Evolutionary conservation across 2,888 invertebrate species (phyloP).

Genomic region (Tanypteryx hageni): DNA sequence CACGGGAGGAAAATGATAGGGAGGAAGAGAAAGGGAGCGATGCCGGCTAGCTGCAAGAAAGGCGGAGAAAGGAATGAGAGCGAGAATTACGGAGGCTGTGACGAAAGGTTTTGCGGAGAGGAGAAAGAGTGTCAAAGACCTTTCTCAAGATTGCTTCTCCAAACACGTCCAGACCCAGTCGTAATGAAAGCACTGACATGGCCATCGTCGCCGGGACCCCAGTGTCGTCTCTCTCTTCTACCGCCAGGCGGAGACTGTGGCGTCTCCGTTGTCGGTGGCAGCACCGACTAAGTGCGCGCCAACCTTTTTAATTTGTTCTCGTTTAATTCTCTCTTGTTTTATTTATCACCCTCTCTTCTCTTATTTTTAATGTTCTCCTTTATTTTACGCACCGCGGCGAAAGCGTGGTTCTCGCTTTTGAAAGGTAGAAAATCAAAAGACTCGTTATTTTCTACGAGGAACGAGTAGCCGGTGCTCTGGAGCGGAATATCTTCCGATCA

Average conservation of each 20-base stretch:
- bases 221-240: background rate
- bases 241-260: too few relatives aligned
- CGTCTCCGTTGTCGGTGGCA: too few relatives aligned
- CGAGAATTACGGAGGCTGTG: background rate
- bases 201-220: background rate
- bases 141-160: slow-evolving; percentile 16
- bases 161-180: slow-evolving; percentile 7
- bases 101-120: background rate
- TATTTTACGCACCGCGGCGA: too few relatives aligned
- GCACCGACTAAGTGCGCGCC: background rate
- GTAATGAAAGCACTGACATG: slow-evolving; percentile 18
- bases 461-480: too few relatives aligned
- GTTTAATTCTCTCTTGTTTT: background rate
- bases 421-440: too few relatives aligned
- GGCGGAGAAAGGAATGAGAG: background rate
- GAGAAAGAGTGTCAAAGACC: background rate
- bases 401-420: too few relatives aligned
- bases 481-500: too few relatives aligned
- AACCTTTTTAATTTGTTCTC: background rate
- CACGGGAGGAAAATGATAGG: background rate
- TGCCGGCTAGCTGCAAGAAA: background rate
- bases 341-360: background rate
- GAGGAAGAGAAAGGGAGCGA: background rate
- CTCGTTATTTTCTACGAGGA: too few relatives aligned
- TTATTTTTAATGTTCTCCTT: too few relatives aligned